phyloP scores from a whole-genome alignment of 2,113 vertebrate genomes.

The Albula glossodonta region DNA sequence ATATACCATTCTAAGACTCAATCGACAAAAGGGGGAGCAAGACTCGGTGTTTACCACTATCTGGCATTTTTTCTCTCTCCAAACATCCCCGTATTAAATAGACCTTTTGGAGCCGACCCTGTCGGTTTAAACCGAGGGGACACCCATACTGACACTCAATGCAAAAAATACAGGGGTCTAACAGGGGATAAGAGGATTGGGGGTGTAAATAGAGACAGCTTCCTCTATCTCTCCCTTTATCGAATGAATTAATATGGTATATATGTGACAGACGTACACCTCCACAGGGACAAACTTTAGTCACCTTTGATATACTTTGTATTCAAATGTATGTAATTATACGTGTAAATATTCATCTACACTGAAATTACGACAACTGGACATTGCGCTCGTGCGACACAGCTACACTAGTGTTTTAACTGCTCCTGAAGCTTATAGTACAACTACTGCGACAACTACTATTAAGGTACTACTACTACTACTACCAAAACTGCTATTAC shows the following conservation, averaged over 20 bases:
- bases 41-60: conserved; percentile 41
- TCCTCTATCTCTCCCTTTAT: conserved; percentile 61
- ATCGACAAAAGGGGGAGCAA: conserved; percentile 50
- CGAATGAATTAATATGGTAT: conserved; percentile 66
- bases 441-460: background rate
- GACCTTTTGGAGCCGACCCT: conserved; percentile 79
- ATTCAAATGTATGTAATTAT: conserved; percentile 63
- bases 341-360: conserved; percentile 67
- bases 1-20: conserved; percentile 76
- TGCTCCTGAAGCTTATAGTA: conserved; percentile 51
- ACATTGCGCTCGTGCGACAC: conserved; percentile 53
- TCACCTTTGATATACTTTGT: conserved; percentile 65
- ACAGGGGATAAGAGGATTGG: conserved; percentile 75
- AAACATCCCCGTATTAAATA: conserved; percentile 52
- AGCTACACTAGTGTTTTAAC: conserved; percentile 59
- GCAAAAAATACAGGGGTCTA: conserved; percentile 73
- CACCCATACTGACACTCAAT: conserved; percentile 84
- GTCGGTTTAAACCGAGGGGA: conserved; percentile 98
- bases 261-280: conserved; percentile 66
- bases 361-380: conserved; percentile 59
- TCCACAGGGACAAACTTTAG: conserved; percentile 64
- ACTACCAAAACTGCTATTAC: conserved; percentile 37
- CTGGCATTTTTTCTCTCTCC: conserved; percentile 41
- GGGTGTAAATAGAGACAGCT: conserved; percentile 73
- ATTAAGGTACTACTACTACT: conserved; percentile 37